Conservation (phyloP, 2,113 vertebrate genomes). For the Cavia aperea region DNA sequence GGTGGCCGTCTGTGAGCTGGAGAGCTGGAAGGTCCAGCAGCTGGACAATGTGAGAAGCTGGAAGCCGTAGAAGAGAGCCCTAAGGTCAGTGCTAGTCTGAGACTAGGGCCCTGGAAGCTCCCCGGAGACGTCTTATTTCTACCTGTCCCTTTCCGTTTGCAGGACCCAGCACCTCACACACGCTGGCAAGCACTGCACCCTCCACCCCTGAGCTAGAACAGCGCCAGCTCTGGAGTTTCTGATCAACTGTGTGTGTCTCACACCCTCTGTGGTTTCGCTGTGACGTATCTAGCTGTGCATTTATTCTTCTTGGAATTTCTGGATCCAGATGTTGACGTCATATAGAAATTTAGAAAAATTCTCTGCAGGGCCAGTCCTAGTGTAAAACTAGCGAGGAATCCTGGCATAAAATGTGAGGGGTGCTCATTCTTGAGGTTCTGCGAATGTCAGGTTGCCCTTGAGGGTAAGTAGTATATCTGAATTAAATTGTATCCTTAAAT, state of each 20-base stretch:
- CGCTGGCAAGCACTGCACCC: neutral
- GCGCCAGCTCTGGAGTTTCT: neutral
- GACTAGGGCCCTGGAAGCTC: neutral
- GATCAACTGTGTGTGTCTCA: neutral
- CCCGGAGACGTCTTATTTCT: neutral
- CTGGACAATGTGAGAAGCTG: neutral
- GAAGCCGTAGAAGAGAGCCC: neutral
- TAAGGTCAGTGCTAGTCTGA: neutral
- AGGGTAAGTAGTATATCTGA: neutral
- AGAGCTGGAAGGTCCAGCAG: neutral
- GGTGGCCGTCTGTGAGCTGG: neutral
- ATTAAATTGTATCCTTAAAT: neutral
- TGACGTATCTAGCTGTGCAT: neutral
- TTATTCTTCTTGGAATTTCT: conserved; percentile 32
- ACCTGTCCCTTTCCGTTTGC: neutral
- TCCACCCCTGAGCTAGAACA: neutral
- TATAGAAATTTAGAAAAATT: conserved; percentile 11
- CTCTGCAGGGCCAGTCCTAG: neutral
- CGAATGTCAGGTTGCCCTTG: neutral
- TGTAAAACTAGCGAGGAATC: neutral
- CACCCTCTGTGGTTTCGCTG: neutral
- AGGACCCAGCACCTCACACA: neutral
- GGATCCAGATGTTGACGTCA: neutral
- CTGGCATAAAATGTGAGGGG: neutral
- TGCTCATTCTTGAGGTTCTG: neutral